Evolutionary conservation across 2,113 vertebrate genomes (phyloP).

Genomic region (Sisor rabdophorus): DNA sequence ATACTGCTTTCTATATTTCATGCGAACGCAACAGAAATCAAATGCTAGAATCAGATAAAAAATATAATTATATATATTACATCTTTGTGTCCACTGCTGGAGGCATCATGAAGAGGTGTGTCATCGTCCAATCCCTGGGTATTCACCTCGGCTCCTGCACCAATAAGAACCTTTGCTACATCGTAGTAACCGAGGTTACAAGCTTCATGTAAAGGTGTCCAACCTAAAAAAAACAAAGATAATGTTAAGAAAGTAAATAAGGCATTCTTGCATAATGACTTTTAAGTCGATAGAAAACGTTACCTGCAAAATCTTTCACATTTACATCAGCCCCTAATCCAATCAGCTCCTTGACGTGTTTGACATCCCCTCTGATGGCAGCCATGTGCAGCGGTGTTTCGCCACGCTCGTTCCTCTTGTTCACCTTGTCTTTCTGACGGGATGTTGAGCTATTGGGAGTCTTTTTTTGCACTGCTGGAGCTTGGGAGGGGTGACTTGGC

Average conservation of each 20-base stretch:
- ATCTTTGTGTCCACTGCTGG: slow-evolving; percentile 93
- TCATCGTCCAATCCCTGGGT: slow-evolving; percentile 96
- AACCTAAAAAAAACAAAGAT: slow-evolving; percentile 69
- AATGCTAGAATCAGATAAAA: too few relatives aligned
- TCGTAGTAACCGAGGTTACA: slow-evolving; percentile 97
- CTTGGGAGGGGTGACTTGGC: slow-evolving; percentile 87
- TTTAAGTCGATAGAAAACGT: slow-evolving; percentile 23
- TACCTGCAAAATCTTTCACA: slow-evolving; percentile 98
- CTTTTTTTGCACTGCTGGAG: slow-evolving; percentile 87
- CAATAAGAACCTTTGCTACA: slow-evolving; percentile 93
- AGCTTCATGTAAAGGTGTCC: slow-evolving; percentile 97
- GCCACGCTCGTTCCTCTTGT: slow-evolving; percentile 96
- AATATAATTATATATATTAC: too few relatives aligned
- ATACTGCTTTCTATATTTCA: too few relatives aligned
- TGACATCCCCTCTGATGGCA: slow-evolving; percentile 92
- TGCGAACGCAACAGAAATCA: too few relatives aligned
- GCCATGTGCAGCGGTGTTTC: slow-evolving; percentile 97
- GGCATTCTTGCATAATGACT: neutral
- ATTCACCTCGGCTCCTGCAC: slow-evolving; percentile 94
- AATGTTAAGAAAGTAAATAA: neutral
- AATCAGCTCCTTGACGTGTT: slow-evolving; percentile 95
- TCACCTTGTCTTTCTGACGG: slow-evolving; percentile 96
- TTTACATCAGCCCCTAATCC: slow-evolving; percentile 95
- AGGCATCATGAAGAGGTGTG: slow-evolving; percentile 94
- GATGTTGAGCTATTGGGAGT: slow-evolving; percentile 84